A percentile compares a stretch with the other conserved stretches of the same genome.
These are phyloP conservation scores for Smutsia gigantea DNA, from an alignment of 2,797 vertebrate genomes.

Conservation along the genomic window DNA sequence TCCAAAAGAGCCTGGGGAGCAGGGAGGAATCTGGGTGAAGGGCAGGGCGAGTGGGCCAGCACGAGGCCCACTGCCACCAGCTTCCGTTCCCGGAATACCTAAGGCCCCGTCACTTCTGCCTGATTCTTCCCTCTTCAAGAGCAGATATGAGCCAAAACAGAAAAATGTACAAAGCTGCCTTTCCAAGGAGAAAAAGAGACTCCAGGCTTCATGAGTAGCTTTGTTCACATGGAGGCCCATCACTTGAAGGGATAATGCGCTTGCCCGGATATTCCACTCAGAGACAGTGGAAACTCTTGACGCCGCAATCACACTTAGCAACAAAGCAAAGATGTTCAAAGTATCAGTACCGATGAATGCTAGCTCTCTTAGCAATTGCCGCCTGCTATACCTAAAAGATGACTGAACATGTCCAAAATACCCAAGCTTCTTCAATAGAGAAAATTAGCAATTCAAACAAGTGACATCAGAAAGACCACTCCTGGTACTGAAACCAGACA, in stretches of 20 bases:
- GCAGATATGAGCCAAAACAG: background rate
- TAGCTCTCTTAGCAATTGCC: background rate
- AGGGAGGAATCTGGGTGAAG: conserved; percentile 49
- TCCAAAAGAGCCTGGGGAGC: conserved; percentile 71
- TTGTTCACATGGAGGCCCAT: background rate
- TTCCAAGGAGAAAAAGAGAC: background rate
- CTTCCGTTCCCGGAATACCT: conserved; percentile 26
- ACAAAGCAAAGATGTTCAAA: background rate
- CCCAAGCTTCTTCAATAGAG: background rate
- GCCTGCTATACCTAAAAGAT: background rate
- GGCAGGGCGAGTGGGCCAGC: background rate
- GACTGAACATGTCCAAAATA: background rate
- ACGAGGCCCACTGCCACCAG: background rate
- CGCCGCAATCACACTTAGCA: background rate
- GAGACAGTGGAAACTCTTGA: background rate
- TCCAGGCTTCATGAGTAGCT: background rate
- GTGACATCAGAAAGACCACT: background rate
- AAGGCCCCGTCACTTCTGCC: background rate
- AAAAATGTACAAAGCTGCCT: conserved; percentile 3
- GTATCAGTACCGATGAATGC: background rate
- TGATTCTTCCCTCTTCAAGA: background rate
- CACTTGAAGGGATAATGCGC: background rate
- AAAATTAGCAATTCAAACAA: background rate
- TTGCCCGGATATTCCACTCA: background rate
- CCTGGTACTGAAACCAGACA: background rate